Conservation (phyloP, 2,888 invertebrate genomes). For the Chymomyza amoena region DNA sequence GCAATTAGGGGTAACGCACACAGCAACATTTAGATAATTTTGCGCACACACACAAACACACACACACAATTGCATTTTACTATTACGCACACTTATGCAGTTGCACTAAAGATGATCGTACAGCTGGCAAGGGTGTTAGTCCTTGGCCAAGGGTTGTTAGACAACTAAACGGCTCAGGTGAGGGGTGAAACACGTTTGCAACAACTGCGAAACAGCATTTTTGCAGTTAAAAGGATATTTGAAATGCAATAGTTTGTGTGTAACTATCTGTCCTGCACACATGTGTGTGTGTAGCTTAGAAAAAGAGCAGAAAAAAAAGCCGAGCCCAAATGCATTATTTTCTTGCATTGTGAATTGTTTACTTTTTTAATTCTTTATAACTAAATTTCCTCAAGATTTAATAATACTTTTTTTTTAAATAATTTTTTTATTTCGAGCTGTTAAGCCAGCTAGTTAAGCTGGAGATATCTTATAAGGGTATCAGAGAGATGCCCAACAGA, state of each 20-base stretch:
- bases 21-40: conserved; percentile 4
- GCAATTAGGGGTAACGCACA: conserved; percentile 72
- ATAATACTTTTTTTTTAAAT: too few relatives aligned
- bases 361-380: too few relatives aligned
- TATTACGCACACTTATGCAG: conserved; percentile 1
- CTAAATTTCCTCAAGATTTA: too few relatives aligned
- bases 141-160: conserved; percentile 50
- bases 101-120: neutral
- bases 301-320: neutral
- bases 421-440: too few relatives aligned
- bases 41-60: conserved; percentile 9
- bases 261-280: neutral
- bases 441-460: too few relatives aligned
- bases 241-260: conserved; percentile 18
- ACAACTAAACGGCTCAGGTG: conserved; percentile 40
- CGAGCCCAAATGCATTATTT: too few relatives aligned
- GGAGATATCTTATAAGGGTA: too few relatives aligned
- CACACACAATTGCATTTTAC: too few relatives aligned
- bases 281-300: neutral
- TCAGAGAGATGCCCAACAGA: too few relatives aligned
- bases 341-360: too few relatives aligned
- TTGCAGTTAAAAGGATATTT: conserved; percentile 14
- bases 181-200: conserved; percentile 33
- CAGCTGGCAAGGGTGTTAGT: conserved; percentile 34
- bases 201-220: neutral